Conservation (phyloP, 1,140 invertebrate species). For the Heliconius congener region DNA sequence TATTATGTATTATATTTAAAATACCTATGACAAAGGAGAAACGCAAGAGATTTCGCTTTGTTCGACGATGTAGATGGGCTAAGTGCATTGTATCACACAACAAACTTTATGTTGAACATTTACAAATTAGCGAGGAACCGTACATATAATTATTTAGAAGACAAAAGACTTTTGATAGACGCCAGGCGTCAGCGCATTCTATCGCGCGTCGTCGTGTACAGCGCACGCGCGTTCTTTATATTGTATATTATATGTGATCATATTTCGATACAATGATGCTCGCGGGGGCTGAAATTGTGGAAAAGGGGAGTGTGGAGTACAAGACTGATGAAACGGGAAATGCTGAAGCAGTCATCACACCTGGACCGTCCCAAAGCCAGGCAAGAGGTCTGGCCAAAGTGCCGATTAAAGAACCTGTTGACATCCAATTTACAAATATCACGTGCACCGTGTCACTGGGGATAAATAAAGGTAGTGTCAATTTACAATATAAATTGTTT, state of each 20-base stretch:
- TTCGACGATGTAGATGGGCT: constrained; percentile 31
- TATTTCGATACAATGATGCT: constrained; percentile 63
- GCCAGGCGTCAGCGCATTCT: constrained; percentile 46
- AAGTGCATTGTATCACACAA: constrained; percentile 40
- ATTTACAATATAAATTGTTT: not conserved
- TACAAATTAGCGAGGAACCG: constrained; percentile 51
- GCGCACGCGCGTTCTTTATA: constrained; percentile 47
- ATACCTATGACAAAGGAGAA: constrained; percentile 11
- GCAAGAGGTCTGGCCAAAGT: constrained; percentile 68
- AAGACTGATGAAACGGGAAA: constrained; percentile 41
- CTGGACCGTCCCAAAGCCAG: constrained; percentile 30
- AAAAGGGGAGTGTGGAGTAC: constrained; percentile 56
- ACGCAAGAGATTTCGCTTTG: constrained; percentile 29
- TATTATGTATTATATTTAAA: not conserved
- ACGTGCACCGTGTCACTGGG: constrained; percentile 86
- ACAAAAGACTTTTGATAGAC: constrained; percentile 58
- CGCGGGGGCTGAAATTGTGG: constrained; percentile 69
- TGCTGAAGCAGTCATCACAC: constrained; percentile 29
- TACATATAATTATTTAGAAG: constrained; percentile 51
- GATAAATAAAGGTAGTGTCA: constrained; percentile 84
- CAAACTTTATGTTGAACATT: constrained; percentile 44
- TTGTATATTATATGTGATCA: constrained; percentile 31
- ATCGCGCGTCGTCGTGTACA: constrained; percentile 44
- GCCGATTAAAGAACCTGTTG: constrained; percentile 82
- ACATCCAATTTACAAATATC: constrained; percentile 87